Evolutionary conservation across 2,113 vertebrate species (phyloP).

Genomic region (Apistogramma diplotaenia): DNA sequence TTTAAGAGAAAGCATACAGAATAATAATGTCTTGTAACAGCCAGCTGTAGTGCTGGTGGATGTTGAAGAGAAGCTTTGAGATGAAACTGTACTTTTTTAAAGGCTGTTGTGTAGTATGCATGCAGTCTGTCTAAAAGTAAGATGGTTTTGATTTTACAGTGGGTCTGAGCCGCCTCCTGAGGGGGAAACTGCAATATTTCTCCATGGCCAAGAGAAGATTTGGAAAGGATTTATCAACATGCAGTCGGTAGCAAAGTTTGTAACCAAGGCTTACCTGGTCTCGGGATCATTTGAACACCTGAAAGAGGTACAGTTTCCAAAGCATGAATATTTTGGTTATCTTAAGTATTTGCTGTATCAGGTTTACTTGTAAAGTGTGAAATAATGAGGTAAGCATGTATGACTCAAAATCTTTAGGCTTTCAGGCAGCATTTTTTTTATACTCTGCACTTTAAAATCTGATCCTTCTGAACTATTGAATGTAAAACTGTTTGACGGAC

Average conservation of each 20-base stretch:
- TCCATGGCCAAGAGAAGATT: conserved; percentile 91
- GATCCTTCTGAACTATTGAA: not conserved
- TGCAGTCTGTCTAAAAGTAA: not conserved
- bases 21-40: too few species aligned
- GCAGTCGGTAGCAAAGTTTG: conserved; percentile 97
- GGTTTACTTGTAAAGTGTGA: not conserved
- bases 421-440: too few species aligned
- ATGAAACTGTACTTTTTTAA: not conserved
- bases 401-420: too few species aligned
- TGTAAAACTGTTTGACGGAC: not conserved
- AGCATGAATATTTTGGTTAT: not conserved
- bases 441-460: not conserved
- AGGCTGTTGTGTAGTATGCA: not conserved
- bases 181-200: conserved; percentile 89
- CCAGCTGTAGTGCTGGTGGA: not conserved
- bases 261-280: conserved; percentile 96
- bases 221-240: conserved; percentile 99
- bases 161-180: conserved; percentile 83
- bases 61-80: not conserved
- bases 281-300: conserved; percentile 94
- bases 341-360: not conserved
- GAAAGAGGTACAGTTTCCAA: conserved; percentile 80
- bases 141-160: conserved; percentile 72
- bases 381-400: too few species aligned
- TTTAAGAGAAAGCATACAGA: not conserved